A percentile compares a stretch with the other conserved stretches of the same genome.
Evolutionary conservation across 1,140 invertebrate species (phyloP).

Genomic region (Mercenaria mercenaria): DNA sequence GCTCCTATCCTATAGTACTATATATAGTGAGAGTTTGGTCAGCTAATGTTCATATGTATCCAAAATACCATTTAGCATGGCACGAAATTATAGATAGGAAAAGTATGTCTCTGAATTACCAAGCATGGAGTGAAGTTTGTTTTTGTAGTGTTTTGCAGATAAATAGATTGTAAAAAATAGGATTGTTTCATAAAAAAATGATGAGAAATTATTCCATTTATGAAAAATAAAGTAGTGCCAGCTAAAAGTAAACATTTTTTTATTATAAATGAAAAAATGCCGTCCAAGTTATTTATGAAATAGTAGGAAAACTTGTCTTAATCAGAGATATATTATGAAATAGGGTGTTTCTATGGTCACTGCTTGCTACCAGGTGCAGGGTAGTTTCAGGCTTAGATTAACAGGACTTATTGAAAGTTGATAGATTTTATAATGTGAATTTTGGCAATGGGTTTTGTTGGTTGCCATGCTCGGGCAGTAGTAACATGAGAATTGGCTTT

Average conservation of each 20-base stretch:
- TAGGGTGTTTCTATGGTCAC: neutral
- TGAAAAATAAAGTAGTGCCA: no score
- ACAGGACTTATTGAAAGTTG: neutral
- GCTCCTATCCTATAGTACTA: slow-evolving; percentile 37
- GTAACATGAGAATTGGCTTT: neutral
- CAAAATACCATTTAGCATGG: neutral
- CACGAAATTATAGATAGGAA: neutral
- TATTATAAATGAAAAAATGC: no score
- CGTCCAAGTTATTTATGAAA: no score
- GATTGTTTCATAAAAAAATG: no score
- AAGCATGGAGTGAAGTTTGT: neutral
- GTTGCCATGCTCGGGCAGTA: neutral
- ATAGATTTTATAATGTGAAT: no score
- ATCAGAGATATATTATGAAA: no score
- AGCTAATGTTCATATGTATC: neutral
- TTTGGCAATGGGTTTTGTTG: no score
- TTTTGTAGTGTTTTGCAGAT: no score
- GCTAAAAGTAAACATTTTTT: no score
- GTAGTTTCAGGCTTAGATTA: neutral
- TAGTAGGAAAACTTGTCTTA: no score
- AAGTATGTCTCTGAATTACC: neutral
- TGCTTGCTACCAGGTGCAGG: neutral
- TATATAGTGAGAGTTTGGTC: slow-evolving; percentile 25
- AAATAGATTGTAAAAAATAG: no score
- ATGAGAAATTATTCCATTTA: no score